Evolutionary conservation across 2,113 vertebrate species (phyloP), one percentile per base, ranked within the genome.

Genomic region (Gallinago jamesoni): DNA sequence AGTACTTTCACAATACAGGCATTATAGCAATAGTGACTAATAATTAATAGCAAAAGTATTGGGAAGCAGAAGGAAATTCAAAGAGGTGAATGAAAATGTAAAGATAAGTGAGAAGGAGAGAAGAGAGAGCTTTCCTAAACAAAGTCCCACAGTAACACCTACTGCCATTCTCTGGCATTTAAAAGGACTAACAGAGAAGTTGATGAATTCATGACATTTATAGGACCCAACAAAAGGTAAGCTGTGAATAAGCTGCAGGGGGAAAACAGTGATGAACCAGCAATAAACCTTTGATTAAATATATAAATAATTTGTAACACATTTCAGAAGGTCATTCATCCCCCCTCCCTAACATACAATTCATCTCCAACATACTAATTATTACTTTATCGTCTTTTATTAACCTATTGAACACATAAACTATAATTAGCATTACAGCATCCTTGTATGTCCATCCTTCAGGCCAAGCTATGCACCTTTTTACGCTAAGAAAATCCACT

Each of bases 201-300:
- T 83, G 87, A 94, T 66, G 41, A 75, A 96, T 93, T 63, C 48
- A 23, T 59, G 48, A 76, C 63, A 85, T 88, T 93, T 87, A 88
- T 7, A 84, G 31, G 33, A 55, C 57, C 14, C 7, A 24, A 66
- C 30, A 86, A 95, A 96, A 88, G 22, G 33, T 74, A 82, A 94
- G 48, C 37, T 77, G 63, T 52, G 79, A 86, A 88, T 39, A 86
- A 86, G 62, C 72, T 93, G 74, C 82, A 91, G 56, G 64, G 53
- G 33, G 73, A 81, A 90, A 96, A 81, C 0, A 0, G n/a, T 41
- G 70, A 90, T 73, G 87, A 95, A 91, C 47, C 41, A 89, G 45
- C 76, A 79, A 30, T 89, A 90, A 77, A 59, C 52, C 69, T 91
- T 89, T 91, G 60, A 94, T 81, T 87, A 94, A 47, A 82, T 75